phyloP scores from a whole-genome alignment of 2,888 invertebrate genomes.

The Eutolmus rufibarbis region DNA sequence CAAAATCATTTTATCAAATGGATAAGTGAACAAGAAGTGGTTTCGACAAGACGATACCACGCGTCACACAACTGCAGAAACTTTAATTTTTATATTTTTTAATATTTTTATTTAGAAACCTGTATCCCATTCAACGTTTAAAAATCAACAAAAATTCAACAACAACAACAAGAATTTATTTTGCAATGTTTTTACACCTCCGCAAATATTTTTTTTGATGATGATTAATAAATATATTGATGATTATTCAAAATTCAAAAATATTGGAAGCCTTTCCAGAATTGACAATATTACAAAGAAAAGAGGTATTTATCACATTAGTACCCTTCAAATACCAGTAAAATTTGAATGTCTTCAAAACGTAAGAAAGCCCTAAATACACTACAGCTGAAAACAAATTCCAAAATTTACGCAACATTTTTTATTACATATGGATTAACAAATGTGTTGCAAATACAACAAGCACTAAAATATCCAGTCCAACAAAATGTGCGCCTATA shows the following conservation, averaged over 20 bases:
- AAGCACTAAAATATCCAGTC: not conserved
- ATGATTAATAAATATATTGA: not conserved
- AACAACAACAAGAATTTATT: too few species aligned
- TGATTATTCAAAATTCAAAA: not conserved
- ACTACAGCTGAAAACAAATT: not conserved
- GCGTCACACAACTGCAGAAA: not conserved
- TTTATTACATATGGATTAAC: not conserved
- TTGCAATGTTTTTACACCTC: too few species aligned
- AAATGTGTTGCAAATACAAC: not conserved
- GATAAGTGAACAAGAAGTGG: not conserved
- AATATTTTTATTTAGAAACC: too few species aligned
- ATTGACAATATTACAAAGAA: not conserved
- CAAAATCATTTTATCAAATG: not conserved
- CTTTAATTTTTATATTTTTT: too few species aligned
- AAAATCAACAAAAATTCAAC: too few species aligned
- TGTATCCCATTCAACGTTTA: too few species aligned
- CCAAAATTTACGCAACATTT: not conserved
- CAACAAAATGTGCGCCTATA: not conserved
- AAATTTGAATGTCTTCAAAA: slow-evolving; percentile 36
- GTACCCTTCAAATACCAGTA: not conserved
- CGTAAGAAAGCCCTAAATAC: not conserved
- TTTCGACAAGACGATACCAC: too few species aligned
- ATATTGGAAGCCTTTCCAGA: not conserved
- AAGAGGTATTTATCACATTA: not conserved
- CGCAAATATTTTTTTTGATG: too few species aligned